Evolutionary conservation across 1,140 invertebrate genomes (phyloP), one percentile per base, ranked within the genome.

Genomic region (Cydia fagiglandana): DNA sequence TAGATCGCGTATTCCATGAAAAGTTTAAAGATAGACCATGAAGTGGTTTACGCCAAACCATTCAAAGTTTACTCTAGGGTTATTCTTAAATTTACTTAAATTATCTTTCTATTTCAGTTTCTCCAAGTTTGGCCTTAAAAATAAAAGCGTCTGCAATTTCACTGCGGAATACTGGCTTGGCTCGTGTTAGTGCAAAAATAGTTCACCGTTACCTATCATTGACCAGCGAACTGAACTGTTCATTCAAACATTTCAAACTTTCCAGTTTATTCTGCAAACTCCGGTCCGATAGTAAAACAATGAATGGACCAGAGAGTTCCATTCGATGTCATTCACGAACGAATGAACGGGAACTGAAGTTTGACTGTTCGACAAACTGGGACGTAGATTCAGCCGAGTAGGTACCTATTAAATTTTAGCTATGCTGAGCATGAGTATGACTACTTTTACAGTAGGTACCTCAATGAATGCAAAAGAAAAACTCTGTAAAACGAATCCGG

Each of bases 191-290:
- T 56, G 17, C 53, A 17, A 56, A 56, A 56, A 56, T 56, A 56
- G 53, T 56, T 17, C 53, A 53, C 53, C n/a, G 53, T n/a, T 56
- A 56, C 53, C 53, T 56, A 56, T 56, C n/a, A 56, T 56, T 56
- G 53, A 20, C 5, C 53, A 7, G 15, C n/a, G n/a, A 2, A 9
- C 53, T 47, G 53, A 56, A 56, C 53, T 56, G 53, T 56, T 56
- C 53, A 56, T 56, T 56, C 53, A 56, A 56, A 56, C 15, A 17
- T 56, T 56, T 15, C 45, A 15, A 47, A 47, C 45, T 47, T 47
- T 47, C 12, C 45, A 17, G 53, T 56, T 56, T 56, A 56, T 56
- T 56, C n/a, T 13, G 53, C 53, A 56, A 56, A 56, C 53, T 56
- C 53, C 9, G 38, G 47, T 56, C n/a, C 53, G 53, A 56, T 56